Evolutionary conservation across 1,140 invertebrate species (phyloP).

Genomic region (Druon quercuslanigerum): DNA sequence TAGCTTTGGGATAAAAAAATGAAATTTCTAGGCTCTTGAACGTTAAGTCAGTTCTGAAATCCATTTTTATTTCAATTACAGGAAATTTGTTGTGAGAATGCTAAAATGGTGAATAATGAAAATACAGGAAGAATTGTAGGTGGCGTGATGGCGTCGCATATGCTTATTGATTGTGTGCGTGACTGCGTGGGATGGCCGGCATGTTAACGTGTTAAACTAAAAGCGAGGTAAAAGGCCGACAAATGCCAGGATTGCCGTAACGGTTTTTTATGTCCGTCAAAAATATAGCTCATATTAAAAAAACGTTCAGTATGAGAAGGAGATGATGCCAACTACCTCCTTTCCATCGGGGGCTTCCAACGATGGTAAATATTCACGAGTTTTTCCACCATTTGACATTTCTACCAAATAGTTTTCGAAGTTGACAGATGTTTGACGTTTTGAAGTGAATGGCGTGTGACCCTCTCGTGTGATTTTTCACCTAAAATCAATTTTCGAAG

Average conservation of each 20-base stretch:
- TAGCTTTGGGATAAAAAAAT: too few relatives aligned
- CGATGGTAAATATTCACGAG: conserved; percentile 61
- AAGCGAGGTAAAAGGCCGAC: conserved; percentile 57
- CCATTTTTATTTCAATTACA: too few relatives aligned
- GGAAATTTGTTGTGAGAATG: too few relatives aligned
- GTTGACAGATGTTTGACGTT: conserved; percentile 64
- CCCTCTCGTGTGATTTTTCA: background rate
- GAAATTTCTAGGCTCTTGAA: too few relatives aligned
- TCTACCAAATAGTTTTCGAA: conserved; percentile 37
- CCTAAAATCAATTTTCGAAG: background rate
- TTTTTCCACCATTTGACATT: conserved; percentile 27
- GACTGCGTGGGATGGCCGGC: conserved; percentile 63
- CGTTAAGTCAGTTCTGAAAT: too few relatives aligned
- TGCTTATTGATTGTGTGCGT: conserved; percentile 62
- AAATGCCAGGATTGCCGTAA: conserved; percentile 67
- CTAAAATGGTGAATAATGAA: background rate
- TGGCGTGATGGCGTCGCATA: conserved; percentile 37
- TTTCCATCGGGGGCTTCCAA: conserved; percentile 67
- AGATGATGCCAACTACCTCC: conserved; percentile 73
- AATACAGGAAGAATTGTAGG: conserved; percentile 5
- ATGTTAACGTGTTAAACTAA: conserved; percentile 48
- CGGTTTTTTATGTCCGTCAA: conserved; percentile 60
- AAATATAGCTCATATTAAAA: conserved; percentile 48
- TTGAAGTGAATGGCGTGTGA: conserved; percentile 28
- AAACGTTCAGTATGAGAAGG: conserved; percentile 62